Evolutionary conservation across 1,140 invertebrate species (phyloP).

Genomic region (Pseudoatta argentina): DNA sequence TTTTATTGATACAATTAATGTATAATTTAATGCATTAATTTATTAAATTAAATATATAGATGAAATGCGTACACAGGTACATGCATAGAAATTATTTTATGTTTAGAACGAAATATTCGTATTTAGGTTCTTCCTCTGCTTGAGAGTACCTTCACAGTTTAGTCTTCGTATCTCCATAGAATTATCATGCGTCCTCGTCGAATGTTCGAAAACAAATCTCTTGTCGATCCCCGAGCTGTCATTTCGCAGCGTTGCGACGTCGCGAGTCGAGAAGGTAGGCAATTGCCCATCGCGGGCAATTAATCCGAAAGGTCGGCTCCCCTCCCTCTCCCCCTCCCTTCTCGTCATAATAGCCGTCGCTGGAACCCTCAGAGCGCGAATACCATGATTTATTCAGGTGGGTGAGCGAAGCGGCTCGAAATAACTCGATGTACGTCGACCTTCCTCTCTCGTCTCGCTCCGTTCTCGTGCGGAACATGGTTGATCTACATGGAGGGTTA

Average conservation of each 20-base stretch:
- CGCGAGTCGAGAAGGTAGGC: constrained; percentile 36
- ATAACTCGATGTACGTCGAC: constrained; percentile 49
- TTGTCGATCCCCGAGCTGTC: constrained; percentile 1
- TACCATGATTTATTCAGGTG: constrained; percentile 65
- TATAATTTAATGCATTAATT: background rate
- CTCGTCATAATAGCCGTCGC: constrained; percentile 45
- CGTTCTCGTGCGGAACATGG: background rate
- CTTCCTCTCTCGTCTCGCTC: constrained; percentile 27
- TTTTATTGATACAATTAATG: background rate
- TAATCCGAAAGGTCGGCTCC: constrained; percentile 54
- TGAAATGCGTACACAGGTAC: too few species aligned
- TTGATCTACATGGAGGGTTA: constrained; percentile 56
- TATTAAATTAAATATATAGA: background rate
- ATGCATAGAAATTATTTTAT: background rate
- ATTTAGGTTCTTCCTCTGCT: background rate
- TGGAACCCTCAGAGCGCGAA: constrained; percentile 38
- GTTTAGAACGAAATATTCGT: background rate
- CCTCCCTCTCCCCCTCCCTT: background rate
- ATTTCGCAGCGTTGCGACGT: constrained; percentile 46
- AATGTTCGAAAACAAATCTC: constrained; percentile 13
- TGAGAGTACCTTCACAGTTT: background rate
- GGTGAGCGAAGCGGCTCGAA: constrained; percentile 52
- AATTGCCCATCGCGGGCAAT: constrained; percentile 32
- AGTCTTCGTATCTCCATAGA: background rate
- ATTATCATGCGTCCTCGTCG: background rate